Evolutionary conservation across 2,888 invertebrate species (phyloP).

Genomic region (Eugnorisma glareosa): DNA sequence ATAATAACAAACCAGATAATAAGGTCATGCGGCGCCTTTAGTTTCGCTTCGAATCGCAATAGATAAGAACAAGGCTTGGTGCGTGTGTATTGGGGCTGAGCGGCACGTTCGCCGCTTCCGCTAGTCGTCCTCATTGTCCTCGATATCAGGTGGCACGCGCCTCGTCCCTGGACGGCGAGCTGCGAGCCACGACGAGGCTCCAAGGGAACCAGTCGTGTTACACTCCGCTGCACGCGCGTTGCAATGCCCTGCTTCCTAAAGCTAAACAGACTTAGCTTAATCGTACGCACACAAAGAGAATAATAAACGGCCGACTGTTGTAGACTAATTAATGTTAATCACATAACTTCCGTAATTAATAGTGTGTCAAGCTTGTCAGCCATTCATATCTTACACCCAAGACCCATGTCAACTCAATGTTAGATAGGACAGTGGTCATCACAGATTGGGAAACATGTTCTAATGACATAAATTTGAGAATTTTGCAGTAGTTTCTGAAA

Average conservation of each 20-base stretch:
- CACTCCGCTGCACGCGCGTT: constrained; percentile 80
- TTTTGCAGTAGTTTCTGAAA: not conserved
- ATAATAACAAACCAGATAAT: constrained; percentile 16
- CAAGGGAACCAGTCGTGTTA: constrained; percentile 87
- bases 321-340: constrained; percentile 52
- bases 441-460: constrained; percentile 5
- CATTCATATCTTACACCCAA: not conserved
- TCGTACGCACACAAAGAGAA: constrained; percentile 54
- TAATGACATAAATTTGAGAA: not conserved
- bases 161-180: constrained; percentile 77
- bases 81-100: constrained; percentile 70
- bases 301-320: constrained; percentile 44
- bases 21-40: constrained; percentile 56
- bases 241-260: constrained; percentile 81
- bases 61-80: constrained; percentile 66
- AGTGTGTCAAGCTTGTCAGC: constrained; percentile 19
- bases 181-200: constrained; percentile 53
- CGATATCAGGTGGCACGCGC: constrained; percentile 82
- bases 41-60: constrained; percentile 57
- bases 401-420: not conserved
- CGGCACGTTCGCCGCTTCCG: constrained; percentile 76
- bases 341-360: constrained; percentile 33
- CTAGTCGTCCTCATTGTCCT: constrained; percentile 77
- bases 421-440: not conserved
- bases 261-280: constrained; percentile 57